A percentile compares a stretch with the other conserved stretches of the same genome.
Evolutionary conservation across 2,888 invertebrate species (phyloP).

Genomic region (Meliscaeva auricollis): DNA sequence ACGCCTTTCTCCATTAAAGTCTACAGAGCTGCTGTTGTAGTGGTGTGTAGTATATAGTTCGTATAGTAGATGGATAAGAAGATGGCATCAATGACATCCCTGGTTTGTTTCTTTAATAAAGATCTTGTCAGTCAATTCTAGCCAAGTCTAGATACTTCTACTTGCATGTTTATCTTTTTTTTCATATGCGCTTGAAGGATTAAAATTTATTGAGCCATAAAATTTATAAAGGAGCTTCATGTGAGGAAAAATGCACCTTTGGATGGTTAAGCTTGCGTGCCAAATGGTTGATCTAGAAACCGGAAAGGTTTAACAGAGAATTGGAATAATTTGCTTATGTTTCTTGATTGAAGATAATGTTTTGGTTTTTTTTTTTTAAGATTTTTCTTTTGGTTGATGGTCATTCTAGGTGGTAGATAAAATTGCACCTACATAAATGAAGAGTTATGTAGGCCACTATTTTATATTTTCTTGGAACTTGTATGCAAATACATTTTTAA

Average conservation of each 20-base stretch:
- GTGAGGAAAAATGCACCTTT: neutral
- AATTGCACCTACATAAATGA: too few species aligned
- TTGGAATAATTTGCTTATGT: neutral
- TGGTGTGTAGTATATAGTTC: too few species aligned
- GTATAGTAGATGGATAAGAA: too few species aligned
- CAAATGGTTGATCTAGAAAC: neutral
- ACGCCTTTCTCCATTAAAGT: neutral
- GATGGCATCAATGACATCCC: neutral
- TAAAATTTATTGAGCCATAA: slow-evolving; percentile 31
- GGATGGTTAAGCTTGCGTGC: neutral
- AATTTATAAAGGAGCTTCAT: slow-evolving; percentile 39
- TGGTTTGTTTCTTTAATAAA: neutral
- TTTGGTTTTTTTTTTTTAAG: neutral
- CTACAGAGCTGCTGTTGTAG: neutral
- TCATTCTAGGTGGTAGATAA: neutral
- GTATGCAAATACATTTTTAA: neutral
- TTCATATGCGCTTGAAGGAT: slow-evolving; percentile 15
- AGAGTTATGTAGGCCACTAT: neutral
- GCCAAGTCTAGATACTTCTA: too few species aligned
- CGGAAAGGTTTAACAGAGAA: neutral
- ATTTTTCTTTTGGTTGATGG: neutral
- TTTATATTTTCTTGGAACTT: neutral
- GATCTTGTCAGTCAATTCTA: slow-evolving; percentile 20
- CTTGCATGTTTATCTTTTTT: too few species aligned
- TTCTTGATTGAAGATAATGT: neutral